Conservation (phyloP, 2,888 invertebrate genomes). For the Chirona hameri region DNA sequence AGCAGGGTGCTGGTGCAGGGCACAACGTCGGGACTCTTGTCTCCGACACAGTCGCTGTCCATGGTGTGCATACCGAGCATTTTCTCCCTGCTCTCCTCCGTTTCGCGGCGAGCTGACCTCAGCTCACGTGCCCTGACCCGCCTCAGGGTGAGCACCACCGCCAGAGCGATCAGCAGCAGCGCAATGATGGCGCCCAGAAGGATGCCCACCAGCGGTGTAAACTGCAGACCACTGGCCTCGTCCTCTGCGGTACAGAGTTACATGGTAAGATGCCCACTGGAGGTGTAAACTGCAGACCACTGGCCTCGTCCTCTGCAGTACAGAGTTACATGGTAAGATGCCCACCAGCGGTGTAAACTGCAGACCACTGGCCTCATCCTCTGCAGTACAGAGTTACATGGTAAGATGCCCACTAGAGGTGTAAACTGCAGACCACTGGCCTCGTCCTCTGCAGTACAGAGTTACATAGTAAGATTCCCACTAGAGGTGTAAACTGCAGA, state of each 20-base stretch:
- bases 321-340: no score
- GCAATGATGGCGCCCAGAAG: neutral
- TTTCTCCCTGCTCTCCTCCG: neutral
- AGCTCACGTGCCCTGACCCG: neutral
- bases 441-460: no score
- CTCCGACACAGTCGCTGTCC: neutral
- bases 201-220: conserved; percentile 7
- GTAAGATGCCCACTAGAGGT: no score
- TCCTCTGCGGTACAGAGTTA: neutral
- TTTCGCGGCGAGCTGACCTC: neutral
- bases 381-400: no score
- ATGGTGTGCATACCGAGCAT: neutral
- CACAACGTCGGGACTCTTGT: conserved; percentile 12
- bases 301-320: no score
- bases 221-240: neutral
- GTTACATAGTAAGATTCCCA: no score
- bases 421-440: no score
- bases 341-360: no score
- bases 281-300: no score
- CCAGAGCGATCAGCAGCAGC: neutral
- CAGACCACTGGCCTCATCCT: no score
- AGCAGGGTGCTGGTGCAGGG: conserved; percentile 13
- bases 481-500: no score
- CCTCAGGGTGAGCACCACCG: neutral
- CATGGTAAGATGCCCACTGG: no score